phyloP scores from a whole-genome alignment of 23 tunicate genomes.

The Botrylloides violaceus region DNA sequence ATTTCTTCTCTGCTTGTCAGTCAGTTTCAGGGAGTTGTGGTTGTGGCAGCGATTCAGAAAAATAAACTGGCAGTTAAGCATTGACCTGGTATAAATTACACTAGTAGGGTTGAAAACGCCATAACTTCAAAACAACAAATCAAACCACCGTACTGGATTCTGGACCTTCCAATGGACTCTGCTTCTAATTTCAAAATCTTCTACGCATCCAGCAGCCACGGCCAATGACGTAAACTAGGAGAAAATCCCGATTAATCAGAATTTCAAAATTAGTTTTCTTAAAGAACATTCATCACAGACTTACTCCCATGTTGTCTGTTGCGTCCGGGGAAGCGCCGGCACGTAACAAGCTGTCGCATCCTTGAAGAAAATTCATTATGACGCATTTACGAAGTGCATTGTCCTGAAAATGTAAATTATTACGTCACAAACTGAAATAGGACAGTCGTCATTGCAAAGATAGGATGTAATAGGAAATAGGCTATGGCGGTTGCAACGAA shows the following conservation, averaged over 20 bases:
- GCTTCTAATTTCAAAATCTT: neutral
- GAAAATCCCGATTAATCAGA: neutral
- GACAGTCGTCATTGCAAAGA: too few species aligned
- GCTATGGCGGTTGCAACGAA: too few species aligned
- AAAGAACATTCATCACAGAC: neutral
- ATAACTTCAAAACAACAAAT: too few species aligned
- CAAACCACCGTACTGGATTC: constrained; percentile 10
- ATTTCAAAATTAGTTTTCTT: neutral
- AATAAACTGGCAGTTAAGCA: too few species aligned
- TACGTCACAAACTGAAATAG: too few species aligned
- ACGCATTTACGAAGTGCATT: constrained; percentile 9
- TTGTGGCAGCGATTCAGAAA: too few species aligned
- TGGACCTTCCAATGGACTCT: neutral
- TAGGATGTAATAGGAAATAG: too few species aligned
- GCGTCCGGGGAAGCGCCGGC: constrained; percentile 16
- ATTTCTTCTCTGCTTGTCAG: too few species aligned
- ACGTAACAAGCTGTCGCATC: constrained; percentile 7
- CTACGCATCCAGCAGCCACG: constrained; percentile 4
- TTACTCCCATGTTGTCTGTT: constrained; percentile 2
- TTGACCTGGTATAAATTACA: too few species aligned
- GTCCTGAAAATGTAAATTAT: constrained; percentile 8
- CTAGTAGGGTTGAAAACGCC: too few species aligned
- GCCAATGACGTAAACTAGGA: constrained; percentile 1
- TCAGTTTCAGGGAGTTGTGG: too few species aligned
- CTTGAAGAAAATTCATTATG: constrained; percentile 8